These are phyloP conservation scores for Stenodema calcarata DNA, from an alignment of 2,888 invertebrate species.

Conservation along the genomic window DNA sequence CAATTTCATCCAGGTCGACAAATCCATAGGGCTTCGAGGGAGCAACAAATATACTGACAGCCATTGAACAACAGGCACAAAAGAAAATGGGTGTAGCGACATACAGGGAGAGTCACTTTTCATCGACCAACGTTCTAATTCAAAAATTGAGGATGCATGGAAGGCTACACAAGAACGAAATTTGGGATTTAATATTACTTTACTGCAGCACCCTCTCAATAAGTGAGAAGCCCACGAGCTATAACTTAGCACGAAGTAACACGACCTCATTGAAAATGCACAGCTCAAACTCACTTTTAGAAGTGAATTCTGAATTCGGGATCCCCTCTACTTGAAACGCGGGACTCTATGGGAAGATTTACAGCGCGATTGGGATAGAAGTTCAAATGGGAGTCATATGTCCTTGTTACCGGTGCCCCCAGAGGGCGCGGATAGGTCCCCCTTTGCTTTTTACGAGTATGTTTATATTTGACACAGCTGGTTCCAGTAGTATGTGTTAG, in stretches of 20 bases:
- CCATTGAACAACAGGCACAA: no score
- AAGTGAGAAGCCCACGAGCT: background rate
- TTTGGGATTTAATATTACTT: no score
- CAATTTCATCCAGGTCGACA: no score
- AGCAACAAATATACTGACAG: no score
- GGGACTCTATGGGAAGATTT: conserved; percentile 13
- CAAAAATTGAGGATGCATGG: no score
- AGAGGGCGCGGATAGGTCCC: background rate
- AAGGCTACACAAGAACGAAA: no score
- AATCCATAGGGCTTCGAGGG: no score
- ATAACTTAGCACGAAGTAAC: background rate
- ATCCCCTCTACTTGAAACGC: background rate
- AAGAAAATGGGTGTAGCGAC: no score
- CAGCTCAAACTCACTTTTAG: background rate
- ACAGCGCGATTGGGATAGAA: conserved; percentile 17
- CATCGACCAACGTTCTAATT: no score
- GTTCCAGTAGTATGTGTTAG: background rate
- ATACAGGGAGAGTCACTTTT: no score
- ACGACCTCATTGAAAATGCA: background rate
- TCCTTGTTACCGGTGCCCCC: conserved; percentile 25
- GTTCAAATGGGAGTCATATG: conserved; percentile 38
- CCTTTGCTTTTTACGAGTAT: conserved; percentile 34
- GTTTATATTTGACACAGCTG: conserved; percentile 47
- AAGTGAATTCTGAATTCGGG: background rate
- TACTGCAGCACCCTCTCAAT: background rate